Conservation (phyloP, 2,888 invertebrate species). For the Nesidiocoris tenuis region DNA sequence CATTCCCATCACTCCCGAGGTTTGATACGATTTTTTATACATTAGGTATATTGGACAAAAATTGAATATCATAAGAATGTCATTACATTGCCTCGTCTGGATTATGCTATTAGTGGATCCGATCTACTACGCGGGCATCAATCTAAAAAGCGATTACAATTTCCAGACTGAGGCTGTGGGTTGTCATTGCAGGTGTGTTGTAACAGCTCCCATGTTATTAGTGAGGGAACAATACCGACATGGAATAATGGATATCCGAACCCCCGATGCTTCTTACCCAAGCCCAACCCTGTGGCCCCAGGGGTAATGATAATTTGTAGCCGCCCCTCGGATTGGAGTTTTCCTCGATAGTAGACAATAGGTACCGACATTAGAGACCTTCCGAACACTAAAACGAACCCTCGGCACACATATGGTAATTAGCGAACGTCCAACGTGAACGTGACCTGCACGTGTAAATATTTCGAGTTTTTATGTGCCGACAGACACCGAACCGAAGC, state of each 20-base stretch:
- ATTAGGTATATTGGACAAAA: conserved; percentile 12
- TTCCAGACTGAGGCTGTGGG: neutral
- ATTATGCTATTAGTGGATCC: neutral
- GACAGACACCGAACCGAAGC: neutral
- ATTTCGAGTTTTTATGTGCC: conserved; percentile 14
- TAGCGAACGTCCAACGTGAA: conserved; percentile 23
- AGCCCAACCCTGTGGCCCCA: neutral
- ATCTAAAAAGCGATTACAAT: neutral
- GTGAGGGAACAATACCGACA: conserved; percentile 24
- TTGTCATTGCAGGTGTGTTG: conserved; percentile 27
- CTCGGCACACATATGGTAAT: conserved; percentile 22
- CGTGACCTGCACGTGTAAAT: conserved; percentile 38
- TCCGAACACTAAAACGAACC: conserved; percentile 18
- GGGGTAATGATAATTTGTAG: conserved; percentile 30
- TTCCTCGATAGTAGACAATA: neutral
- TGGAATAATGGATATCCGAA: conserved; percentile 8
- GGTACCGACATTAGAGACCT: neutral
- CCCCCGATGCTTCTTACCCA: conserved; percentile 1
- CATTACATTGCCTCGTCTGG: too few relatives aligned
- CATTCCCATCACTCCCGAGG: too few relatives aligned
- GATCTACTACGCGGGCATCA: neutral
- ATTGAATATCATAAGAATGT: too few relatives aligned
- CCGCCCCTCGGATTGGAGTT: conserved; percentile 15
- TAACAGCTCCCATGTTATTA: conserved; percentile 17
- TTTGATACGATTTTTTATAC: too few relatives aligned